Base-by-base conservation (phyloP, 2,888 invertebrate species). In the Epistrophe grossulariae region DNA sequence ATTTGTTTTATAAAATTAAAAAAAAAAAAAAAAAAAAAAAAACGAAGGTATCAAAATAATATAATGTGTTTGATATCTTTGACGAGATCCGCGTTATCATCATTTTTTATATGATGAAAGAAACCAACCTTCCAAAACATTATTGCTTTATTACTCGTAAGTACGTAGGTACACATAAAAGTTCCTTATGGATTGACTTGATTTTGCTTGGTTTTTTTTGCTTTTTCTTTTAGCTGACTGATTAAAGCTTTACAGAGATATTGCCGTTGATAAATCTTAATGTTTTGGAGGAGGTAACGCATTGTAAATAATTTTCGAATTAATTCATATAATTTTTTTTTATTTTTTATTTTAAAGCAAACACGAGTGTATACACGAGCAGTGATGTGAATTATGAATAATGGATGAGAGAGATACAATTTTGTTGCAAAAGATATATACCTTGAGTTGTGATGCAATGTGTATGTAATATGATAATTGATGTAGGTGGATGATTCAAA, bases 11-110 rank as follows among this genome's bases (percentile, higher is more conserved):
- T 62, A 0, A 50, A 68, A n/a, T 4, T n/a, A n/a, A n/a, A 24
- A 24, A 24, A 24, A 24, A 2, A 24, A 24, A 64, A 64, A 45
- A 24, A 60, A 6, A 40, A 43, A 15, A 24, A 62, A 62, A 38
- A 11, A 11, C 17, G 17, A 59, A 35, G 35, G 35, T 62, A 73
- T 70, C 71, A 52, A 55, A 76, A 79, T 74, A 45, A 62, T 71
- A 66, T 71, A 66, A 28, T 79, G 48, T 79, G 55, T 68, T 77
- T 19, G 88, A 88, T 88, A 88, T 88, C 88, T 84, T 88, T 57
- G 73, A 84, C 57, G 62, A 84, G 88, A 88, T 88, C 88, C 84
- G 78, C 88, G 77, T 88, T 88, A 88, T 88, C 88, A 66, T 38
- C 3, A 24, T 24, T 24, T 84, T 80, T n/a, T n/a, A n/a, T 72